Evolutionary conservation across 2,797 vertebrate species (phyloP).

Genomic region (Anguilla pacifica): DNA sequence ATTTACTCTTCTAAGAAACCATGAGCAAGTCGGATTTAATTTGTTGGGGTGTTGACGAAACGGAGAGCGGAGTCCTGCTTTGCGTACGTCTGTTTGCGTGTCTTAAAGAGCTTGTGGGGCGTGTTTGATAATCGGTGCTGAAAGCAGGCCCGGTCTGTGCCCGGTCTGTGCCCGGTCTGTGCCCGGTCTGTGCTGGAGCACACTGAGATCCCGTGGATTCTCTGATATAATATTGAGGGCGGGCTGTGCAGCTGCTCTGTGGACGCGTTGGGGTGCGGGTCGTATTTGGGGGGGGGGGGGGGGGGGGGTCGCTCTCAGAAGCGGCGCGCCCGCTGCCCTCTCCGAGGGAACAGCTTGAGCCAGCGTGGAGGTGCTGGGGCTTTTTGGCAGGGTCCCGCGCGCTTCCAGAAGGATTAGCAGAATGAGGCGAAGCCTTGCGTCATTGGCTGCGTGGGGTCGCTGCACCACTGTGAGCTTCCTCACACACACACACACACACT

Average conservation of each 20-base stretch:
- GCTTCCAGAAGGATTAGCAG: slow-evolving; percentile 71
- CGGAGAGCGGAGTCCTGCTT: neutral
- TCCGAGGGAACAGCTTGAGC: slow-evolving; percentile 27
- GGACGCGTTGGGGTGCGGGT: neutral
- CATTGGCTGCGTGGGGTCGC: slow-evolving; percentile 59
- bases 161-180: too few species aligned
- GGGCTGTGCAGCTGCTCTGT: neutral
- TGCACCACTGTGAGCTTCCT: slow-evolving; percentile 26
- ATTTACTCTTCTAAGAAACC: neutral
- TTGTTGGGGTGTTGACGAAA: neutral
- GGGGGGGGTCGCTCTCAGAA: neutral
- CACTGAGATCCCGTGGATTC: neutral
- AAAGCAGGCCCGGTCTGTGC: neutral
- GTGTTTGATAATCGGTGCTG: neutral
- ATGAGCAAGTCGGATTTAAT: neutral
- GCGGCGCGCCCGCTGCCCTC: slow-evolving; percentile 26
- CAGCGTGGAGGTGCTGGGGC: slow-evolving; percentile 50
- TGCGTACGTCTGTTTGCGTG: neutral
- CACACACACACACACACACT: slow-evolving; percentile 22
- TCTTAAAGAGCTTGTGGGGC: neutral
- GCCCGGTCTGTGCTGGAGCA: neutral
- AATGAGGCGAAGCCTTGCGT: slow-evolving; percentile 71
- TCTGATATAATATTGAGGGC: neutral
- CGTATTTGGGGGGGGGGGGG: neutral
- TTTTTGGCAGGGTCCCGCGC: slow-evolving; percentile 58